A percentile compares a stretch with the other conserved stretches of the same genome.
These are phyloP conservation scores for Gisinianus flammeolus DNA, from an alignment of 2,888 invertebrate genomes.

Conservation along the genomic window DNA sequence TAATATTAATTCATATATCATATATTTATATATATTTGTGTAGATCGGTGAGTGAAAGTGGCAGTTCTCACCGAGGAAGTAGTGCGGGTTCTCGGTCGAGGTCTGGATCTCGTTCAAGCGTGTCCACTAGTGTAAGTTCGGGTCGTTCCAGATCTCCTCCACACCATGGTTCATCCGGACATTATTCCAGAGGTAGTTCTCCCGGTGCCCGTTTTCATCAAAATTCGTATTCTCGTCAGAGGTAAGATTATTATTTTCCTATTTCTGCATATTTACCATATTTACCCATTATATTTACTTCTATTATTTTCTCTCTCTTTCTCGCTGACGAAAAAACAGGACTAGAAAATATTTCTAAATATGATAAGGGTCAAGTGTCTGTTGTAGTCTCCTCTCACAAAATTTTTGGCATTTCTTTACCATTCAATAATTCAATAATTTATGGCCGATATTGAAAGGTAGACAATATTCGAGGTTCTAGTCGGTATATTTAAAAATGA, in stretches of 20 bases:
- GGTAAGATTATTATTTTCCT: constrained; percentile 43
- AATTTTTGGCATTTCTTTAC: no score
- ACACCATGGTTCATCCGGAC: constrained; percentile 54
- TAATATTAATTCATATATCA: no score
- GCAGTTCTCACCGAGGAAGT: constrained; percentile 61
- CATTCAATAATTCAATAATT: no score
- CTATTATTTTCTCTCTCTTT: neutral
- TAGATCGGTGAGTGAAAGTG: constrained; percentile 59
- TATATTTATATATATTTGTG: neutral
- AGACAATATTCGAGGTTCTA: no score
- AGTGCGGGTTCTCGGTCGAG: constrained; percentile 62
- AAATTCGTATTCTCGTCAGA: constrained; percentile 58
- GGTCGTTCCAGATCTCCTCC: constrained; percentile 61
- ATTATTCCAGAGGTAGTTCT: constrained; percentile 50
- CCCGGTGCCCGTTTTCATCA: constrained; percentile 56
- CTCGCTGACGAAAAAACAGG: no score
- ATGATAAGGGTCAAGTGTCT: no score
- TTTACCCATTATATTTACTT: neutral
- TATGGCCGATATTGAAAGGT: no score
- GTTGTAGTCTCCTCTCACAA: no score
- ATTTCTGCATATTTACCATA: neutral
- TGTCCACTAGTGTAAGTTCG: constrained; percentile 68
- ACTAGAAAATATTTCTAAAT: no score
- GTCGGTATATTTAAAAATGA: no score
- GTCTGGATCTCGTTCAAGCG: constrained; percentile 63